phyloP scores from a whole-genome alignment of 2,113 vertebrate genomes.

The Phrynosoma platyrhinos region DNA sequence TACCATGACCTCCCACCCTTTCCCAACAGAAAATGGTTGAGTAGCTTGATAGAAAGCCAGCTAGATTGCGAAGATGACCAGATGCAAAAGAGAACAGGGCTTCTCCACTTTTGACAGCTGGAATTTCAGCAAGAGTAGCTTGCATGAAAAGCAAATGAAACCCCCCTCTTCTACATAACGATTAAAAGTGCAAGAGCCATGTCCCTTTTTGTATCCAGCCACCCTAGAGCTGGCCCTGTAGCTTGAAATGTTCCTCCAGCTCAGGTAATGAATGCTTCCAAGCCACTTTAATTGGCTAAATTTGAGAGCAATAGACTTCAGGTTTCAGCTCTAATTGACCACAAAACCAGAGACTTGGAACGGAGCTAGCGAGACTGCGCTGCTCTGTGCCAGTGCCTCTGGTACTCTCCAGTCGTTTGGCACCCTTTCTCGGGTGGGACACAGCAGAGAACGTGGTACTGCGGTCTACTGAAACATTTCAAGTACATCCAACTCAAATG shows the following conservation, averaged over 20 bases:
- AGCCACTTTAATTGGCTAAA: slow-evolving; percentile 22
- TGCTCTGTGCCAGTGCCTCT: background rate
- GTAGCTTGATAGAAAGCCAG: background rate
- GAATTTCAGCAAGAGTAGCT: too few relatives aligned
- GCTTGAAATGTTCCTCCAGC: background rate
- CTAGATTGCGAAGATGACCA: too few relatives aligned
- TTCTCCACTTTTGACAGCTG: too few relatives aligned
- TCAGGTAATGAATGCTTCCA: slow-evolving; percentile 17
- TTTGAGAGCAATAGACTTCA: slow-evolving; percentile 1
- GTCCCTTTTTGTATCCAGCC: background rate
- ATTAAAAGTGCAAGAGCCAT: too few relatives aligned
- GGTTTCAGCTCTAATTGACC: slow-evolving; percentile 25
- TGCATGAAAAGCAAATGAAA: too few relatives aligned
- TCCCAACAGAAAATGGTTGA: background rate
- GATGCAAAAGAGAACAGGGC: too few relatives aligned
- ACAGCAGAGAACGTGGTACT: background rate
- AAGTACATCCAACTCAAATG: background rate
- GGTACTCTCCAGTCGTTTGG: background rate
- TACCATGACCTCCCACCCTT: background rate
- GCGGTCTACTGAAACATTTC: background rate
- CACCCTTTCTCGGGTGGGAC: background rate
- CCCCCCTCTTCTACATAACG: too few relatives aligned
- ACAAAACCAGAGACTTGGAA: background rate
- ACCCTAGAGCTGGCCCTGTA: background rate
- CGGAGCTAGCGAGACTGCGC: background rate